phyloP scores from a whole-genome alignment of 2,797 vertebrate species.

The Thalassophryne amazonica region DNA sequence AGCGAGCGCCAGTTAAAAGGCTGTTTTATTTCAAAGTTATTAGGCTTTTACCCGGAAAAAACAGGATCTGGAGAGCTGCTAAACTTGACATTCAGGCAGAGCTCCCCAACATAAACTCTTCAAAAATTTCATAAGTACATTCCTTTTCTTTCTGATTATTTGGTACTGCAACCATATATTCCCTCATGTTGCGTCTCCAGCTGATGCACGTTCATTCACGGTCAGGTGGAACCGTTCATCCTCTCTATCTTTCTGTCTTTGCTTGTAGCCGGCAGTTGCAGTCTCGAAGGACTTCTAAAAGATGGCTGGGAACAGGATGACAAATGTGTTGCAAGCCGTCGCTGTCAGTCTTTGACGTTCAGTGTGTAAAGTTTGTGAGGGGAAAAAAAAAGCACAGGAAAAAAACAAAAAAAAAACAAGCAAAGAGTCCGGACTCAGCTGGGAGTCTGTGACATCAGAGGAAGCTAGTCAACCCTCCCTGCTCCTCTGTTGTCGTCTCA shows the following conservation, averaged over 20 bases:
- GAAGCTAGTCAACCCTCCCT: constrained; percentile 27
- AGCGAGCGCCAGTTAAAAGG: constrained; percentile 34
- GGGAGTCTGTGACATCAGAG: constrained; percentile 52
- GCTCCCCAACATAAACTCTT: constrained; percentile 11
- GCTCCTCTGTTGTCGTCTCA: constrained; percentile 35
- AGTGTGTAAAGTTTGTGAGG: constrained; percentile 46
- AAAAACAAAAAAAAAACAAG: background rate
- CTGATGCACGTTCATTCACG: too few relatives aligned
- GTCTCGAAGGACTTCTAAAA: constrained; percentile 61
- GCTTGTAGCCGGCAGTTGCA: constrained; percentile 15
- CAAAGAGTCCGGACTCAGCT: constrained; percentile 11
- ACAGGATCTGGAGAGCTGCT: background rate
- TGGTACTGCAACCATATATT: background rate
- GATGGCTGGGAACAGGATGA: constrained; percentile 53
- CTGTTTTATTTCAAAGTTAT: constrained; percentile 40
- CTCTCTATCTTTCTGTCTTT: background rate
- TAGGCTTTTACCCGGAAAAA: constrained; percentile 30
- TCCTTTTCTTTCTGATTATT: constrained; percentile 18
- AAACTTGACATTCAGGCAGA: constrained; percentile 21
- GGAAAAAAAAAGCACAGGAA: constrained; percentile 3
- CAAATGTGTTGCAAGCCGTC: constrained; percentile 47
- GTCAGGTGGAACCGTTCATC: constrained; percentile 15
- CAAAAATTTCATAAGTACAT: constrained; percentile 23
- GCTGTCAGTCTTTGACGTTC: constrained; percentile 34
- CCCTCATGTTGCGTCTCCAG: too few relatives aligned